phyloP scores from a whole-genome alignment of 1,140 invertebrate species.

The Caenorhabditis briggsae region DNA sequence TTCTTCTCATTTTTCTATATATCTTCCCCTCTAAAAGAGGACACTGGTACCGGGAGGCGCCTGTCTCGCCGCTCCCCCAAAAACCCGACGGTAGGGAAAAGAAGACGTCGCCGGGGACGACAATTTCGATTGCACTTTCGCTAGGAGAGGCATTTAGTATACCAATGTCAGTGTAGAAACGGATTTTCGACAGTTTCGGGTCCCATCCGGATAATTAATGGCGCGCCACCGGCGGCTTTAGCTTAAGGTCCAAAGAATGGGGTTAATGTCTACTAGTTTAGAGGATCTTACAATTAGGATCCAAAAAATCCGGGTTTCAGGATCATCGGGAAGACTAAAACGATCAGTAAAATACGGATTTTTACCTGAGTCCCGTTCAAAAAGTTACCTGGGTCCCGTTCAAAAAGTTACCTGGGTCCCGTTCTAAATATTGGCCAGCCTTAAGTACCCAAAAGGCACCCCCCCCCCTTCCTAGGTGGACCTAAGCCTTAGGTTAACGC shows the following conservation, averaged over 20 bases:
- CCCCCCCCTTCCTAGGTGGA: too few relatives aligned
- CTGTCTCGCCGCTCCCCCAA: not conserved
- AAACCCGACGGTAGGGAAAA: too few relatives aligned
- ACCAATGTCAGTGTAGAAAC: not conserved
- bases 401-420: too few relatives aligned
- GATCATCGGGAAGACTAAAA: too few relatives aligned
- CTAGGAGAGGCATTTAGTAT: not conserved
- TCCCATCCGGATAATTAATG: not conserved
- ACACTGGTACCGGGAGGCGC: conserved; percentile 37
- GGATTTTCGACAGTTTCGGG: not conserved
- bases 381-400: too few relatives aligned
- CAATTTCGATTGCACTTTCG: conserved; percentile 7
- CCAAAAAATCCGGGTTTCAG: not conserved
- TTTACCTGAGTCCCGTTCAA: too few relatives aligned
- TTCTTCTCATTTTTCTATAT: not conserved
- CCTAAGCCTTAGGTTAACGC: too few relatives aligned
- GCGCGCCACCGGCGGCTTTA: too few relatives aligned
- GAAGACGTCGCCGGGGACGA: not conserved
- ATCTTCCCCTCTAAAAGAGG: conserved; percentile 5
- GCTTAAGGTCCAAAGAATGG: not conserved
- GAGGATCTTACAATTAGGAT: too few relatives aligned
- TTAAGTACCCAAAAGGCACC: too few relatives aligned
- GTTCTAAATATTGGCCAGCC: too few relatives aligned
- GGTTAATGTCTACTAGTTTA: conserved; percentile 1
- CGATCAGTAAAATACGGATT: too few relatives aligned